Evolutionary conservation across 2,888 invertebrate species (phyloP).

Genomic region (Nematopogon swammerdamellus): DNA sequence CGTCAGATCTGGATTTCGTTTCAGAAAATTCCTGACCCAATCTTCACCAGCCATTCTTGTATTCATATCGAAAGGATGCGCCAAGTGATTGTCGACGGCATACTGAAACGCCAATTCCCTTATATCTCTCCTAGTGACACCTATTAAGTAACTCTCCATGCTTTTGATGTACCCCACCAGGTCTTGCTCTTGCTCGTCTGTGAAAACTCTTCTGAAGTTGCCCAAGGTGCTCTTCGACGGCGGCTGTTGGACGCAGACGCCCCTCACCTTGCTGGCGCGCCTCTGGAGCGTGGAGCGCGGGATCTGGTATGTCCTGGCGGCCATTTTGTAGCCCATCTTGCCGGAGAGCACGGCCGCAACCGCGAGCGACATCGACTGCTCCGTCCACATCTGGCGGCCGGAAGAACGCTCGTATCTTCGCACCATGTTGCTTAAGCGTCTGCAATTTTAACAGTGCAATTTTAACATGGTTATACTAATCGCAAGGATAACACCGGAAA

Average conservation of each 20-base stretch:
- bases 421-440: slow-evolving; percentile 45
- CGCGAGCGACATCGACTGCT: slow-evolving; percentile 48
- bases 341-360: slow-evolving; percentile 50
- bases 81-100: slow-evolving; percentile 41
- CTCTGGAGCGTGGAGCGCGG: slow-evolving; percentile 47
- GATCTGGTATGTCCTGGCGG: slow-evolving; percentile 46
- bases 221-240: background rate
- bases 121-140: slow-evolving; percentile 44
- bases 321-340: slow-evolving; percentile 51
- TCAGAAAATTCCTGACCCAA: slow-evolving; percentile 50
- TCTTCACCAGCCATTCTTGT: slow-evolving; percentile 49
- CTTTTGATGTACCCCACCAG: slow-evolving; percentile 48
- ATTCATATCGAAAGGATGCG: slow-evolving; percentile 46
- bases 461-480: too few species aligned
- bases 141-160: slow-evolving; percentile 50
- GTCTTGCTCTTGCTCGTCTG: slow-evolving; percentile 46
- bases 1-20: slow-evolving; percentile 41
- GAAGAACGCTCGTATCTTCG: slow-evolving; percentile 47
- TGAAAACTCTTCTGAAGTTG: slow-evolving; percentile 32
- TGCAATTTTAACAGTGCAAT: too few species aligned
- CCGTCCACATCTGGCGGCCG: slow-evolving; percentile 50
- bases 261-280: slow-evolving; percentile 34
- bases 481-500: too few species aligned
- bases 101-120: slow-evolving; percentile 49
- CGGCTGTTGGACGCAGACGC: slow-evolving; percentile 35